These are phyloP conservation scores for Drosophila chauvacae DNA, from an alignment of 1,140 invertebrate genomes.

Conservation along the genomic window DNA sequence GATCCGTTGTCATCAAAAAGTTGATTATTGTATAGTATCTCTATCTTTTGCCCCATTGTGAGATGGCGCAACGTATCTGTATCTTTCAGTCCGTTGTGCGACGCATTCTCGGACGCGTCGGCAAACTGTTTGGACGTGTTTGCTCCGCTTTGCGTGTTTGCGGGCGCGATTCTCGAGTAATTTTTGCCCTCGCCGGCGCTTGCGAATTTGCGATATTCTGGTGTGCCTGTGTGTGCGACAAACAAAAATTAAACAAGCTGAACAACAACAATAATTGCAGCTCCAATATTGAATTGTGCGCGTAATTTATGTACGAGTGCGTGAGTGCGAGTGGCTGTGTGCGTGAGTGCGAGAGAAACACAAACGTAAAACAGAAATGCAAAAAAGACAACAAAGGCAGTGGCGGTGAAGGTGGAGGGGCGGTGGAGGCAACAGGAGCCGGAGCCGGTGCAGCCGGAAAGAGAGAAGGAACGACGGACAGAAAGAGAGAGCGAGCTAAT, in stretches of 20 bases:
- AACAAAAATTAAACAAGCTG: conserved; percentile 60
- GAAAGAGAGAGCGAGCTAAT: conserved; percentile 21
- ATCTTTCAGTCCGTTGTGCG: too few relatives aligned
- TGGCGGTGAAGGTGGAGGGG: conserved; percentile 23
- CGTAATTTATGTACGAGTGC: conserved; percentile 53
- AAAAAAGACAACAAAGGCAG: conserved; percentile 78
- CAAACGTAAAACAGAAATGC: conserved; percentile 76
- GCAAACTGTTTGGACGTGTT: conserved; percentile 77
- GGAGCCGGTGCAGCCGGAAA: conserved; percentile 70
- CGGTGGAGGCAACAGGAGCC: conserved; percentile 65
- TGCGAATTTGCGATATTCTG: conserved; percentile 12
- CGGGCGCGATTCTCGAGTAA: conserved; percentile 39
- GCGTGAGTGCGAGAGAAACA: conserved; percentile 58
- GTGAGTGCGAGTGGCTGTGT: conserved; percentile 19
- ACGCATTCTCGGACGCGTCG: conserved; percentile 1
- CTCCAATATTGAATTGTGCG: conserved; percentile 38
- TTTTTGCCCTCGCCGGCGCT: conserved; percentile 24
- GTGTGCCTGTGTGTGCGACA: conserved; percentile 47
- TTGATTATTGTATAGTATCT: too few relatives aligned
- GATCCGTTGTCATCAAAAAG: too few relatives aligned
- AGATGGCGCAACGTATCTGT: too few relatives aligned
- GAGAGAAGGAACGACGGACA: conserved; percentile 20
- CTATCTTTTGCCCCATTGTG: too few relatives aligned
- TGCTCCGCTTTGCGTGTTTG: conserved; percentile 55
- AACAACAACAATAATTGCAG: conserved; percentile 59